phyloP scores from a whole-genome alignment of 2,113 vertebrate species.

The Petroica traversi region DNA sequence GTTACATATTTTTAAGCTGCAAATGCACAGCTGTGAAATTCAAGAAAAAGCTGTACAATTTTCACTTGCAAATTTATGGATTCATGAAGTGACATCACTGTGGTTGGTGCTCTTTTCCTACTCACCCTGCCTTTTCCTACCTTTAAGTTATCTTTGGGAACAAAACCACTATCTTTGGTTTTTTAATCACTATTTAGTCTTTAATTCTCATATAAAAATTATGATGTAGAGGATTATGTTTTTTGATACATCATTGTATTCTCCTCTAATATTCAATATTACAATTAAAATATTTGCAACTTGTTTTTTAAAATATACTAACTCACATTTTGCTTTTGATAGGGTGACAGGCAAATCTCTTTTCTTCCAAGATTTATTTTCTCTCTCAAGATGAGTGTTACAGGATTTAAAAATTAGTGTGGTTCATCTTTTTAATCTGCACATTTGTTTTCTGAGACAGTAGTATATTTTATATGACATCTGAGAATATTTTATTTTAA shows the following conservation, averaged over 20 bases:
- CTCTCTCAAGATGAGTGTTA: not conserved
- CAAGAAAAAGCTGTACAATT: conserved; percentile 66
- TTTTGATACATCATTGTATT: not conserved
- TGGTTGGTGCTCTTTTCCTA: conserved; percentile 49
- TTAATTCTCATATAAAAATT: not conserved
- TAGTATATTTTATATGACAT: not conserved
- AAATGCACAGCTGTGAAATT: conserved; percentile 69
- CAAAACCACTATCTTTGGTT: not conserved
- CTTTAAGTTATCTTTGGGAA: conserved; percentile 6
- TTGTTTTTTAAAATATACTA: conserved; percentile 21
- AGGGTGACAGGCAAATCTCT: conserved; percentile 24
- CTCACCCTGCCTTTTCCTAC: conserved; percentile 54
- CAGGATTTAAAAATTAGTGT: not conserved
- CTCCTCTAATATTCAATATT: not conserved
- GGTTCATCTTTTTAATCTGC: not conserved
- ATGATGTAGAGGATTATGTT: not conserved
- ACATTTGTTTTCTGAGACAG: not conserved
- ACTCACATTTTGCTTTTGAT: conserved; percentile 4
- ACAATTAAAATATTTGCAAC: not conserved
- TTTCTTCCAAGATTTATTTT: conserved; percentile 18
- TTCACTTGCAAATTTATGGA: conserved; percentile 74
- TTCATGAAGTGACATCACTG: conserved; percentile 58
- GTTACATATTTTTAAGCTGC: conserved; percentile 65
- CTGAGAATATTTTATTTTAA: not conserved
- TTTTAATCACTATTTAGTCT: not conserved